phyloP scores from a whole-genome alignment of 2,797 vertebrate species.

The Pteropus rufus region DNA sequence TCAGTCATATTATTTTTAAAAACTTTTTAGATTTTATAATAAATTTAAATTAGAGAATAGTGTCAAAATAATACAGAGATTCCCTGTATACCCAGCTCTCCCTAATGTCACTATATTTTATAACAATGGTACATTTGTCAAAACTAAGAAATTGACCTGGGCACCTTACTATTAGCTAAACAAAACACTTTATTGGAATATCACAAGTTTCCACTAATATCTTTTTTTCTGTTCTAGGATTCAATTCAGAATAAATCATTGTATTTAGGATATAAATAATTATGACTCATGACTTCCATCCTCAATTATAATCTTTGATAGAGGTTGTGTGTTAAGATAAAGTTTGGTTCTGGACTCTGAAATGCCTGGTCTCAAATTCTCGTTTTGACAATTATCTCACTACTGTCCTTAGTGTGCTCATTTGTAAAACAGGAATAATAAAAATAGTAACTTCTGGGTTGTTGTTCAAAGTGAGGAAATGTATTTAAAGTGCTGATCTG shows the following conservation, averaged over 20 bases:
- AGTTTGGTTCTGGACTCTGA: neutral
- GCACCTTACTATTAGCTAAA: neutral
- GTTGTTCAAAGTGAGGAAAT: neutral
- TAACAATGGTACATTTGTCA: neutral
- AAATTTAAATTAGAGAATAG: neutral
- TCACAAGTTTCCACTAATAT: neutral
- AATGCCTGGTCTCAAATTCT: neutral
- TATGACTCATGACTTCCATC: neutral
- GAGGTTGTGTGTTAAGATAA: neutral
- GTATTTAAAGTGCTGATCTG: neutral
- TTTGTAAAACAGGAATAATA: neutral
- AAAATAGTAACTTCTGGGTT: neutral
- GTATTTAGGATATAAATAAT: neutral
- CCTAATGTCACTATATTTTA: neutral
- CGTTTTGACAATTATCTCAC: neutral
- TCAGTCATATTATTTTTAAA: neutral
- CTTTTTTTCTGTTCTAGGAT: neutral
- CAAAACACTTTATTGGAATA: neutral
- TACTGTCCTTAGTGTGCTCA: neutral
- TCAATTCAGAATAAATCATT: neutral
- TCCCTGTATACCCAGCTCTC: neutral
- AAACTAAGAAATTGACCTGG: neutral
- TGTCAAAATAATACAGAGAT: neutral
- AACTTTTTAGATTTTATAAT: neutral
- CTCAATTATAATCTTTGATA: neutral